These are phyloP conservation scores for Cladorhizidae sp. DNA, from an alignment of 37 sponge, comb jelly and placozoan genomes.

Conservation along the genomic window DNA sequence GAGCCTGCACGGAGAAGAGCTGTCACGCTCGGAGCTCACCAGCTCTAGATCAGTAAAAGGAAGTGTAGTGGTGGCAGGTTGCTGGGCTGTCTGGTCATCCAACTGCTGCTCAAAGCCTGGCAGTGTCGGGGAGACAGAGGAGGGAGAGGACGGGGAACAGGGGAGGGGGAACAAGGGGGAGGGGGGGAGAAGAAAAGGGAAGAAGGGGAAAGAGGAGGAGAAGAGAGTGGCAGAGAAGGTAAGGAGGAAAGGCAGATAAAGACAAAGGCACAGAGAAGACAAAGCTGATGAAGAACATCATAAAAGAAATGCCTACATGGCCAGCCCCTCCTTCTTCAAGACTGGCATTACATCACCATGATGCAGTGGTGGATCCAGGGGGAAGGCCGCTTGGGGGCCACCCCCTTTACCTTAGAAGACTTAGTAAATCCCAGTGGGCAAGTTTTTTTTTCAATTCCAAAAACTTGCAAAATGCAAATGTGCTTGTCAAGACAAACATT, in stretches of 20 bases:
- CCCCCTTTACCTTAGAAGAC: too few relatives aligned
- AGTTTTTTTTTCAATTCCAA: too few relatives aligned
- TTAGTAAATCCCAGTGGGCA: too few relatives aligned
- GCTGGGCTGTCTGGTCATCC: slow-evolving; percentile 18
- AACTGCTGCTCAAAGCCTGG: slow-evolving; percentile 13
- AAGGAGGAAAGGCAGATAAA: not conserved
- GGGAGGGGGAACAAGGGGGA: not conserved
- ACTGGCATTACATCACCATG: too few relatives aligned
- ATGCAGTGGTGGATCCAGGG: too few relatives aligned
- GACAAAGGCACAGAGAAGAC: not conserved
- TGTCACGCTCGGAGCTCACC: not conserved
- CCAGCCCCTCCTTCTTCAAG: not conserved
- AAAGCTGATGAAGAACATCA: not conserved
- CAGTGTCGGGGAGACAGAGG: not conserved
- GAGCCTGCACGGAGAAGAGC: not conserved
- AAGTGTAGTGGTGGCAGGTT: not conserved
- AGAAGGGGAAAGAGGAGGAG: not conserved
- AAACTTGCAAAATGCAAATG: too few relatives aligned
- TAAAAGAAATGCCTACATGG: not conserved
- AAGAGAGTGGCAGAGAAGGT: not conserved
- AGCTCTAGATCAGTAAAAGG: slow-evolving; percentile 18
- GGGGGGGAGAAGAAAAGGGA: not conserved
- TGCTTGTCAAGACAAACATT: too few relatives aligned
- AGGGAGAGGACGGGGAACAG: slow-evolving; percentile 1
- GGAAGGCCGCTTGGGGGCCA: too few relatives aligned